phyloP scores from a whole-genome alignment of 2,113 vertebrate species.

The Ictalurus furcatus region DNA sequence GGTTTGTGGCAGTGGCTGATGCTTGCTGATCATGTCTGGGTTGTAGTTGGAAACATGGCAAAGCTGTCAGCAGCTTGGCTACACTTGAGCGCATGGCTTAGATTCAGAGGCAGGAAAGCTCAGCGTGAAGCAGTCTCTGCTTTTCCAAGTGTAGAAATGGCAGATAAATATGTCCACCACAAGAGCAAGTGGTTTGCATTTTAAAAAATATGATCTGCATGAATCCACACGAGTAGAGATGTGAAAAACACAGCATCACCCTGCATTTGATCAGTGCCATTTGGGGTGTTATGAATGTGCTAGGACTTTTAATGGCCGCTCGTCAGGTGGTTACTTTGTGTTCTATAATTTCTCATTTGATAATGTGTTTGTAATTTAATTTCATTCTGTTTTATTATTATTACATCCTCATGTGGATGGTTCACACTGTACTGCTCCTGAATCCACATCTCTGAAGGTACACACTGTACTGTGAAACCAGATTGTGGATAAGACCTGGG shows the following conservation, averaged over 20 bases:
- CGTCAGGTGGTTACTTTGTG: background rate
- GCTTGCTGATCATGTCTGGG: background rate
- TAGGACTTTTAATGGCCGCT: background rate
- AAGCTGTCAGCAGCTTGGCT: conserved; percentile 29
- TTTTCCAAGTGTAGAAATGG: background rate
- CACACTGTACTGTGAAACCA: background rate
- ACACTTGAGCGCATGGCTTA: background rate
- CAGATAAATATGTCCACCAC: conserved; percentile 12
- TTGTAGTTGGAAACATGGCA: conserved; percentile 39
- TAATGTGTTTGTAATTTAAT: background rate
- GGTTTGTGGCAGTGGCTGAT: background rate
- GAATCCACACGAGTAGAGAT: background rate
- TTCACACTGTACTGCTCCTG: background rate
- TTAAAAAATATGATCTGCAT: too few species aligned
- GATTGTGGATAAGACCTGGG: background rate
- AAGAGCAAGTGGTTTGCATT: background rate
- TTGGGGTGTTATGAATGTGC: background rate
- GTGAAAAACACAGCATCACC: background rate
- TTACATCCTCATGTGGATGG: background rate
- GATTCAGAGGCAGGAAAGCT: background rate
- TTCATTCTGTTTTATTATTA: background rate
- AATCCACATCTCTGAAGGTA: background rate
- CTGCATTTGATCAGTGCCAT: too few species aligned
- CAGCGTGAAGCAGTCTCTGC: background rate
- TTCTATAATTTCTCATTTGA: background rate